Evolutionary conservation across 2,797 vertebrate species (phyloP), one percentile per base, ranked within the genome.

Genomic region (Ctenopoma multispine): DNA sequence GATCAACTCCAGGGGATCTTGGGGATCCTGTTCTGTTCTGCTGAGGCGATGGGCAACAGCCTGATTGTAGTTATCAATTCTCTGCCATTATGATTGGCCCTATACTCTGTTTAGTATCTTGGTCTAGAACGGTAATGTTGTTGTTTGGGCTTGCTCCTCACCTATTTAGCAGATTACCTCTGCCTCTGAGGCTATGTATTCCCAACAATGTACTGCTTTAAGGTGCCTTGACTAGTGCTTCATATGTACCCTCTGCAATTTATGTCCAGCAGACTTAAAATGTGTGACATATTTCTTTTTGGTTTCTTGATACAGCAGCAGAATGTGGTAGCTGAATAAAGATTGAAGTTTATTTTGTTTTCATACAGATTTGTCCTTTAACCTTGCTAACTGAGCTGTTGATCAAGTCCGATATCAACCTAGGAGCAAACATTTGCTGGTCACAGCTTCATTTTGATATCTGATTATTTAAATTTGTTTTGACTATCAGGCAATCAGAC

Each of bases 1-100:
- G 63, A 73, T 79, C 66, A 34, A 27, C 60, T 65, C 62, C 51
- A 46, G 59, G 48, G 79, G 67, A 40, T 69, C 64, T 34, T 24
- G 4, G 56, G 44, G 55, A 58, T 69, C 68, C 53, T 47, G 23
- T 57, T 79, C 48, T 55, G 27, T 57, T 79, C 48, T 55, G 67
- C 40, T 4, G 64, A 84, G 60, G 67, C 63, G 58, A 76, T 18
- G 7, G 56, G 65, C 60, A 48, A 47, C 44, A 12, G 41, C 20
- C 54, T 60, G 68, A 69, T 53, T 59, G 51, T 47, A 50, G 31
- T 46, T 21, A 3, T 47, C 78, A n/a, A n/a, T 63, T 48, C 21
- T 46, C 46, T 38, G 57, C 24, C 18, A 36, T 66, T 78, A 60
- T 66, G 51, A 69, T 53, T 31, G 53, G 40, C 61, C 60, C 51